Conservation (phyloP, 2,888 invertebrate species). For the Drosophila borealis region DNA sequence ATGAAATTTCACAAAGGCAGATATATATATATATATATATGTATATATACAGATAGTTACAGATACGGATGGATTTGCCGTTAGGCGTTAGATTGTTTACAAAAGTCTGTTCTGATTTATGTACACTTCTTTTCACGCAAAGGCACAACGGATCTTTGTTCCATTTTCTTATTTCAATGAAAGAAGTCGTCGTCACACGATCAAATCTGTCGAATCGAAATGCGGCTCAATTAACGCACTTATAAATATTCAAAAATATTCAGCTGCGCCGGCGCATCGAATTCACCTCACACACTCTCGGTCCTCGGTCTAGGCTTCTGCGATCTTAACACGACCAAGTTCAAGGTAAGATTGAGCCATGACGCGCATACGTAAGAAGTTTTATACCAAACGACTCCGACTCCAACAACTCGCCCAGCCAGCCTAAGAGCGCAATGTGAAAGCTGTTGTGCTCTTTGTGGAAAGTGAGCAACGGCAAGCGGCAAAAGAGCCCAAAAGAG, state of each 20-base stretch:
- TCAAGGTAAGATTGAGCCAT: constrained; percentile 85
- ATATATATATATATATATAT: not conserved
- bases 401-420: not conserved
- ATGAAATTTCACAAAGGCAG: constrained; percentile 10
- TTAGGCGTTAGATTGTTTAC: constrained; percentile 43
- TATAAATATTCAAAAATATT: constrained; percentile 34
- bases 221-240: constrained; percentile 37
- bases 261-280: constrained; percentile 24
- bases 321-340: constrained; percentile 83
- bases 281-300: constrained; percentile 9
- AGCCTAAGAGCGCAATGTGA: constrained; percentile 69
- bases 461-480: constrained; percentile 52
- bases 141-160: constrained; percentile 71
- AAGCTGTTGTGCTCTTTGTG: constrained; percentile 67
- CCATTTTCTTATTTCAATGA: constrained; percentile 58
- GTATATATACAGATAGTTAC: not conserved
- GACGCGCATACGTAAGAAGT: constrained; percentile 85
- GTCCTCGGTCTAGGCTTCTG: not conserved
- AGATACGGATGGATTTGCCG: constrained; percentile 23
- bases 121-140: constrained; percentile 67
- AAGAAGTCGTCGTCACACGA: not conserved
- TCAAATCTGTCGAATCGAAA: not conserved
- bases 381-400: constrained; percentile 77
- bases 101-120: constrained; percentile 47
- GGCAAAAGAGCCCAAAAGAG: constrained; percentile 60